phyloP scores from a whole-genome alignment of 2,797 vertebrate species.

The Orientallactaga sibirica region DNA sequence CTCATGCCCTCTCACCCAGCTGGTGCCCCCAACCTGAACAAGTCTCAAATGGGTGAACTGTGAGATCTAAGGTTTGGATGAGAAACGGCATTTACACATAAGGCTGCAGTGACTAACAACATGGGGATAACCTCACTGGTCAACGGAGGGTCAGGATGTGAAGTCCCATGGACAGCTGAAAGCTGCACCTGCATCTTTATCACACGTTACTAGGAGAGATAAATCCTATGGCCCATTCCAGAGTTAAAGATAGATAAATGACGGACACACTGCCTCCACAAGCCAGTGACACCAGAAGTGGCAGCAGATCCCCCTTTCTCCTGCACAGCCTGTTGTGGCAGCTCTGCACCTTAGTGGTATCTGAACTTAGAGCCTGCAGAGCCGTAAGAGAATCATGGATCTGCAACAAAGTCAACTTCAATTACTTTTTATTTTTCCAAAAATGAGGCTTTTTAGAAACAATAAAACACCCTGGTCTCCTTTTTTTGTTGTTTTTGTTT shows the following conservation, averaged over 20 bases:
- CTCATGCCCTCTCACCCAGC: not conserved
- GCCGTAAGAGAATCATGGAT: not conserved
- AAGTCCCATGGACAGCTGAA: not conserved
- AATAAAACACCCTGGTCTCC: not conserved
- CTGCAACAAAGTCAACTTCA: not conserved
- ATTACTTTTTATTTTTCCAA: not conserved
- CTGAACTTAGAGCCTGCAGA: not conserved
- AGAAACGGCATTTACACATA: not conserved
- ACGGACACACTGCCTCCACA: fast-evolving
- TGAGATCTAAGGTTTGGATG: not conserved
- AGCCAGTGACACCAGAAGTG: not conserved
- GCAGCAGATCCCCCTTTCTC: not conserved
- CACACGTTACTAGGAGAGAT: not conserved
- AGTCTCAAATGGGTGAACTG: not conserved
- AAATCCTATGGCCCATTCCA: not conserved
- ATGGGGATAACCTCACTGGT: not conserved
- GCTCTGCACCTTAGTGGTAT: not conserved
- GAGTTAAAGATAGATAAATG: too few relatives aligned
- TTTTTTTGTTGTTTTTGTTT: too few relatives aligned
- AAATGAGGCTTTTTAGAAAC: not conserved
- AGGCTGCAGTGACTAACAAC: too few relatives aligned
- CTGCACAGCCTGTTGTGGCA: not conserved
- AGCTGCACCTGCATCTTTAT: not conserved
- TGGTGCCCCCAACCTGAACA: not conserved
- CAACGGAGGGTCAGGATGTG: not conserved